Base-by-base conservation (phyloP, 2,888 invertebrate genomes). In the Corythucha ciliata region DNA sequence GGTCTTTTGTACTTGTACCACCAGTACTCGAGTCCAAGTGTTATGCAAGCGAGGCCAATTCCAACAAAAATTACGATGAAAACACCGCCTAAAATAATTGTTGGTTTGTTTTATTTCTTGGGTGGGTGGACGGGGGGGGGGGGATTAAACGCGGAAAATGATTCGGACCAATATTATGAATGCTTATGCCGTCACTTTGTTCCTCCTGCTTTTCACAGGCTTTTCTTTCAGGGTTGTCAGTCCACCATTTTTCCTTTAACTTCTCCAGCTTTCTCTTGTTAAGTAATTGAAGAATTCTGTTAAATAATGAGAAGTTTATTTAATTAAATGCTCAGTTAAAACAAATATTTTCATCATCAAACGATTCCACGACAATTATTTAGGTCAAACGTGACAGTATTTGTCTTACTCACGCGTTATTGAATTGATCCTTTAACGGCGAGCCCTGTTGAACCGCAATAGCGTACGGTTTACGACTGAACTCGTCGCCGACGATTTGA, bases 31-130 rank as follows among this genome's bases (percentile, higher is more conserved):
- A 92, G 84, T 0, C 84, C 85, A 32, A 97, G 72, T 0, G 93
- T 94, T 41, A 92, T 70, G 62, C 91, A 89, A 1, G 93, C 92
- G 66, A 93, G 74, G 0, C 85, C 88, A 26, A 94, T 92, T 0
- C 94, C 94, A 61, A 93, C 91, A 64, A 94, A 89, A 57, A 97
- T 94, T 0, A 97, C 93, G 48, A 97, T 91, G 67, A 97, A 97
- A 0, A 97, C 96, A 1, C 96, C 96, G 53, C 52, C 54, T 57
- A n/a, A 21, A 40, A 37, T n/a, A 21, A 46, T 14, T n/a, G 29
- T 29, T n/a, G n/a, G 8, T 8, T 10, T n/a, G 29, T 10, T 29
- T 29, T 29, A n/a, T 29, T 29, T 29, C 10, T 29, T 29, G 29
- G 29, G 8, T 10, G 8, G 29, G n/a, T 10, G 29, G 29, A 29